phyloP scores from a whole-genome alignment of 2,888 invertebrate genomes.

The Dichetophora obliterata region DNA sequence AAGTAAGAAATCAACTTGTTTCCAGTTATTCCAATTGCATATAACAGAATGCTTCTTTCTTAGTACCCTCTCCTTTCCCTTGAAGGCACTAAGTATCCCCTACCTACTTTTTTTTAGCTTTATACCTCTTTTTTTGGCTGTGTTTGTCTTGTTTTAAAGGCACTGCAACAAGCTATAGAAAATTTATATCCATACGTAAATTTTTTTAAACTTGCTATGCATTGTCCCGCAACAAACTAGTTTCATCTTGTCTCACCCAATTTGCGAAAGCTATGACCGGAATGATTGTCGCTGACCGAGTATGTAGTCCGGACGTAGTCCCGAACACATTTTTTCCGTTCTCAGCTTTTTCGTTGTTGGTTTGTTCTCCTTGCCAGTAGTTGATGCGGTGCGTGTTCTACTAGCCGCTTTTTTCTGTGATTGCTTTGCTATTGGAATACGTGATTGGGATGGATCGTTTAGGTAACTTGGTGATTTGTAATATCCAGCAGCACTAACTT shows the following conservation, averaged over 20 bases:
- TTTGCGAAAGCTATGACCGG: neutral
- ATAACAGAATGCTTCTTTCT: too few relatives aligned
- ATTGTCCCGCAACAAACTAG: too few relatives aligned
- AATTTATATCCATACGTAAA: neutral
- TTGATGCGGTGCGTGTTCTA: too few relatives aligned
- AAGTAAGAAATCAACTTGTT: too few relatives aligned
- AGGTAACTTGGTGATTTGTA: neutral
- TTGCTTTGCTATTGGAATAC: conserved; percentile 14
- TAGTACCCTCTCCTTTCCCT: too few relatives aligned
- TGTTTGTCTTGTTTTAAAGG: neutral
- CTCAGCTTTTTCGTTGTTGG: neutral
- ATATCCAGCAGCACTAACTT: neutral
- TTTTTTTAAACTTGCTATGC: too few relatives aligned
- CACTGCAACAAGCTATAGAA: conserved; percentile 12
- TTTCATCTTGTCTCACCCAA: neutral
- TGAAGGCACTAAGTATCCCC: too few relatives aligned
- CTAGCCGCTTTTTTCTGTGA: too few relatives aligned
- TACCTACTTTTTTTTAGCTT: too few relatives aligned
- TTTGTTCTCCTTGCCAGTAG: neutral
- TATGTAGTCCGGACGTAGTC: conserved; percentile 16
- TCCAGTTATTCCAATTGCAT: too few relatives aligned
- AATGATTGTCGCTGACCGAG: conserved; percentile 5
- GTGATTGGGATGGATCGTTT: neutral
- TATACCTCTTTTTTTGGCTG: too few relatives aligned
- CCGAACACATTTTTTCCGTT: too few relatives aligned